A percentile compares a stretch with the other conserved stretches of the same genome.
phyloP scores from a whole-genome alignment of 2,113 vertebrate genomes.

The cattle (Bos taurus) region ARS-UCD2.0 NC_037331.1:85384001-85384500 shows the following conservation, averaged over 20 bases:
- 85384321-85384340: background rate
- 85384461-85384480: background rate
- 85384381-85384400: background rate
- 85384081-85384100: conserved; percentile 43
- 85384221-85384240: background rate
- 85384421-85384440: conserved; percentile 2
- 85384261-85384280: background rate
- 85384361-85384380: background rate
- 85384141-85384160: background rate
- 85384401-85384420: background rate
- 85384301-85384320: background rate
- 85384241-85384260: background rate
- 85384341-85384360: background rate
- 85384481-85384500: background rate
- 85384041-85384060: background rate
- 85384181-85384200: conserved; percentile 12
- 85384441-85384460: background rate
- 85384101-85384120: conserved; percentile 12
- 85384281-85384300: background rate
- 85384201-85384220: background rate
- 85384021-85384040: background rate
- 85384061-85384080: conserved; percentile 17
- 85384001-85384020: background rate
- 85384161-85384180: background rate
- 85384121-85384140: conserved; percentile 21